Evolutionary conservation across 2,113 vertebrate species (phyloP), one percentile per base, ranked within the genome.

Genomic region (Anhinga rufa): DNA sequence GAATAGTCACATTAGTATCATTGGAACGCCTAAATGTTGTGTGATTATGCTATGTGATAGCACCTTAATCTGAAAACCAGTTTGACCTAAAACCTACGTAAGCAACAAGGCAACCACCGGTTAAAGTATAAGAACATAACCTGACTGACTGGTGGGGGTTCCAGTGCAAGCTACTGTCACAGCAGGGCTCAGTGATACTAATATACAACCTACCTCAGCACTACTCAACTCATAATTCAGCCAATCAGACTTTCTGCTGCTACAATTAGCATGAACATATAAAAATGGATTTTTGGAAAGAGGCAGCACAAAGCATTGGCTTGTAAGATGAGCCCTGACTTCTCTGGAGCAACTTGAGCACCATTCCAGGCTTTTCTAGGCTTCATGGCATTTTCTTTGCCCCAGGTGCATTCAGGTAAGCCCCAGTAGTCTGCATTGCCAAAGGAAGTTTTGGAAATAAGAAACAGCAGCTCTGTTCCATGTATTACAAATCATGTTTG

Each of bases 61-160:
- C n/a, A n/a, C n/a, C n/a, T n/a, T n/a, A n/a, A n/a, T n/a, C n/a
- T n/a, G n/a, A n/a, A n/a, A n/a, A n/a, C n/a, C n/a, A n/a, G n/a
- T n/a, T n/a, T n/a, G n/a, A n/a, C n/a, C n/a, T 17, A 29, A 76
- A 74, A 44, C 9, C 14, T 65, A 60, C 0, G 0, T 22, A 4
- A 88, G 32, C 9, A 60, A 17, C 44, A 46, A 42, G 48, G 52
- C 36, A 69, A 83, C 15, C 31, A 22, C 34, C 48, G 40, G 42
- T 4, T 29, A 2, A 44, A 48, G 40, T 32, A 36, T 17, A 52
- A 46, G 40, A 60, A 72, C 17, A 25, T 5, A 31, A 3, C 12
- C 22, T 15, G n/a, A 46, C 44, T 46, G 44, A 17, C 17, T 46
- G 44, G 28, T 2, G 9, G 52, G 19, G 14, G 8, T 49, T 60